Evolutionary conservation across 2,888 invertebrate genomes (phyloP).

Genomic region (Drosophila borealis): DNA sequence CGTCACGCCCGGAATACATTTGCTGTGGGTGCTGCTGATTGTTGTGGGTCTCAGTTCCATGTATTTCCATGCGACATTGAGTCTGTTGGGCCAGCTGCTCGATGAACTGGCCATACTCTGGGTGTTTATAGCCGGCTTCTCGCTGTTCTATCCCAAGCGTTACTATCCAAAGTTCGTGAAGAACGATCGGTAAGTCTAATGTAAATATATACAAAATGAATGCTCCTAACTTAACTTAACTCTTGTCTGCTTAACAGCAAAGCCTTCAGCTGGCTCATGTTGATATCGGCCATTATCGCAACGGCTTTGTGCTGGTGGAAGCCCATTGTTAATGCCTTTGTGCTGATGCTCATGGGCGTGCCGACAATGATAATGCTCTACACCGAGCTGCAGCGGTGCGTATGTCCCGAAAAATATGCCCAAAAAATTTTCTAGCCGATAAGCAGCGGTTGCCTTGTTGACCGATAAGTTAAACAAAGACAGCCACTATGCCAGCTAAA

Average conservation of each 20-base stretch:
- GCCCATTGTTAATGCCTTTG: conserved; percentile 93
- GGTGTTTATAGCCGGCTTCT: conserved; percentile 92
- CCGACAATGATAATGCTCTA: conserved; percentile 89
- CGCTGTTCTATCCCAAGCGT: conserved; percentile 90
- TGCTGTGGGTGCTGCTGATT: conserved; percentile 93
- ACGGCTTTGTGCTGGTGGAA: conserved; percentile 90
- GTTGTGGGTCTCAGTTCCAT: conserved; percentile 92
- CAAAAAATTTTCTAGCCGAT: conserved; percentile 21
- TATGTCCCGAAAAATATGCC: conserved; percentile 7
- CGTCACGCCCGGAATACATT: conserved; percentile 91
- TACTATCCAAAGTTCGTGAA: conserved; percentile 89
- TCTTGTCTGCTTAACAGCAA: conserved; percentile 85
- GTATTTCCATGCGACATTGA: conserved; percentile 94
- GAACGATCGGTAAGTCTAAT: conserved; percentile 87
- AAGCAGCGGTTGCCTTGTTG: conserved; percentile 19
- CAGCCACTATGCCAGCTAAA: conserved; percentile 14
- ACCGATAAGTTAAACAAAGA: conserved; percentile 36
- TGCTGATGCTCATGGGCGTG: conserved; percentile 90
- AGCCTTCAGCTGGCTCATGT: conserved; percentile 87
- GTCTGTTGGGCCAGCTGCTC: conserved; percentile 91
- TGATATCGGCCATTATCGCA: conserved; percentile 87
- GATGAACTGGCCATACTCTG: conserved; percentile 93
- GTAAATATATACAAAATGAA: background rate
- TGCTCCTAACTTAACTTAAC: conserved; percentile 2
- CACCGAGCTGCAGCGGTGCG: conserved; percentile 88